Conservation (phyloP, 2,888 invertebrate species). For the Ectemnius lituratus region DNA sequence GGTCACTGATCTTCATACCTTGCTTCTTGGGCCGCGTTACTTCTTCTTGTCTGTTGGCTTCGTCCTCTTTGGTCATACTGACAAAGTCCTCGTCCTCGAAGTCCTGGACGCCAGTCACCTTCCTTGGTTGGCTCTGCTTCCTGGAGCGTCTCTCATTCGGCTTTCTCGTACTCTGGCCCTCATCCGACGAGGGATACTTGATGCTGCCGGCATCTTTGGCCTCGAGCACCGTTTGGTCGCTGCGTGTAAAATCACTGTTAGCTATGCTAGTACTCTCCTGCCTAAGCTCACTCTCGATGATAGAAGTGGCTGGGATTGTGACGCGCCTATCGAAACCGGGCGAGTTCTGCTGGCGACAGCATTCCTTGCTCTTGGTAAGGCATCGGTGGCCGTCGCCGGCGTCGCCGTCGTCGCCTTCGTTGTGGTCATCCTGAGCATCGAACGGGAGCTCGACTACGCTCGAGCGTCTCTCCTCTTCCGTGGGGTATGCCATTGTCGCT, state of each 20-base stretch:
- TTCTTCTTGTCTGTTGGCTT: slow-evolving; percentile 1
- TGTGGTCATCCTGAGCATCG: slow-evolving; percentile 21
- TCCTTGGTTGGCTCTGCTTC: slow-evolving; percentile 80
- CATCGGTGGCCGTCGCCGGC: slow-evolving; percentile 16
- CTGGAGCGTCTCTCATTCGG: slow-evolving; percentile 74
- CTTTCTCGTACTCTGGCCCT: slow-evolving; percentile 9
- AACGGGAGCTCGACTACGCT: slow-evolving; percentile 16
- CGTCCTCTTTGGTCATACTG: neutral
- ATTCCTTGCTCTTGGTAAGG: slow-evolving; percentile 20
- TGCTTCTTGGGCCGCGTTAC: slow-evolving; percentile 32
- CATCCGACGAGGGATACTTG: neutral
- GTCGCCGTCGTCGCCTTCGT: slow-evolving; percentile 19
- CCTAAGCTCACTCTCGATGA: slow-evolving; percentile 6
- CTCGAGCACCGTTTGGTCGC: slow-evolving; percentile 20
- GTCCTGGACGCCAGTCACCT: slow-evolving; percentile 70
- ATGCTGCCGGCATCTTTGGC: neutral
- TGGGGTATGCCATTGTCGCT: slow-evolving; percentile 63
- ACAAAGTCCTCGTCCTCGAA: slow-evolving; percentile 48
- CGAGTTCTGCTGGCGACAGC: neutral
- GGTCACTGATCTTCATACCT: neutral
- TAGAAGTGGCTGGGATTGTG: neutral
- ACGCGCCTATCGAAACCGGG: too few relatives aligned
- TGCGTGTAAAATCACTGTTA: slow-evolving; percentile 55
- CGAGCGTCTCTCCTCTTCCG: slow-evolving; percentile 66
- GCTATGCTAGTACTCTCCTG: slow-evolving; percentile 30